phyloP scores from a whole-genome alignment of 2,797 vertebrate species.

The Apogon hyalosoma region DNA sequence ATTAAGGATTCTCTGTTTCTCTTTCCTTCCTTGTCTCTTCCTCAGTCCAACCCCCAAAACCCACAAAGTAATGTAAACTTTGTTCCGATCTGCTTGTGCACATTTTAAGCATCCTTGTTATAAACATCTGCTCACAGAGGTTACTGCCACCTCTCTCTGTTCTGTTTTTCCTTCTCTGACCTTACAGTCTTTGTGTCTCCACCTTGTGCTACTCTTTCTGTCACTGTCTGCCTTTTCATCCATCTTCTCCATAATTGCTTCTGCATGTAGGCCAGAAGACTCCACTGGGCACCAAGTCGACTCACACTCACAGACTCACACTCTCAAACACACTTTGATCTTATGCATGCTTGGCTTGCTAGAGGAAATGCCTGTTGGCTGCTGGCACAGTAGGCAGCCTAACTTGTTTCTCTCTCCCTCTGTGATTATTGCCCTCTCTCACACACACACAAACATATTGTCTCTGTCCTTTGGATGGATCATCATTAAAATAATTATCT shows the following conservation, averaged over 20 bases:
- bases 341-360: slow-evolving; percentile 60
- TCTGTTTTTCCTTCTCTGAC: neutral
- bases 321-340: slow-evolving; percentile 70
- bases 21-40: slow-evolving; percentile 2
- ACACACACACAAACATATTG: slow-evolving; percentile 50
- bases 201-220: slow-evolving; percentile 10
- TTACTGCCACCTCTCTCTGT: slow-evolving; percentile 23
- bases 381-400: slow-evolving; percentile 68
- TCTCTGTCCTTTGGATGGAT: slow-evolving; percentile 41
- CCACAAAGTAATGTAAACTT: slow-evolving; percentile 30
- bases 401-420: slow-evolving; percentile 43
- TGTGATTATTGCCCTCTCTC: slow-evolving; percentile 44
- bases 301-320: slow-evolving; percentile 39
- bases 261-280: slow-evolving; percentile 58
- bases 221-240: slow-evolving; percentile 41
- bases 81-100: slow-evolving; percentile 11
- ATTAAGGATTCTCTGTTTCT: slow-evolving; percentile 12
- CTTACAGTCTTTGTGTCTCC: slow-evolving; percentile 2
- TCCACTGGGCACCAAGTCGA: slow-evolving; percentile 41
- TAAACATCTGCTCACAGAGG: slow-evolving; percentile 21
- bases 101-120: slow-evolving; percentile 15
- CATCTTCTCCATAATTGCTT: slow-evolving; percentile 67
- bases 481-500: slow-evolving; percentile 65
- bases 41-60: neutral
- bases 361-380: slow-evolving; percentile 74